Evolutionary conservation across 2,113 vertebrate genomes (phyloP).

Genomic region (Labeo rohita): DNA sequence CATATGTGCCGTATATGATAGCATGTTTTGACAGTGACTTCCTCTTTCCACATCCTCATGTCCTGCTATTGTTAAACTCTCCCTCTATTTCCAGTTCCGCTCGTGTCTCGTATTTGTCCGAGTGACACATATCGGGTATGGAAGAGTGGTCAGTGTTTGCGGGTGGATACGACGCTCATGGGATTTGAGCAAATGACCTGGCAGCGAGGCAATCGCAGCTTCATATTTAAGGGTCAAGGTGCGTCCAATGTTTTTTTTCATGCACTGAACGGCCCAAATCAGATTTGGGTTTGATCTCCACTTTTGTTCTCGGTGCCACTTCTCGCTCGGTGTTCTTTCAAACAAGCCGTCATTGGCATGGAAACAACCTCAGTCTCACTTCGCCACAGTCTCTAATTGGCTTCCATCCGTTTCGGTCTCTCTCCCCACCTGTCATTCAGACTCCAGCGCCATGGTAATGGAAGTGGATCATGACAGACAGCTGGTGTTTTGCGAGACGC

Average conservation of each 20-base stretch:
- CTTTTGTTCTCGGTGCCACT: conserved; percentile 11
- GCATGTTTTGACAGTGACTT: conserved; percentile 7
- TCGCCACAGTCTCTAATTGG: not conserved
- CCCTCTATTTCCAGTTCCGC: conserved; percentile 79
- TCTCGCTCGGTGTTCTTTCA: conserved; percentile 1
- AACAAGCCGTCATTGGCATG: not conserved
- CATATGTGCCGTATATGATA: not conserved
- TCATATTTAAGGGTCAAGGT: conserved; percentile 96
- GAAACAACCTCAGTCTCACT: conserved; percentile 12
- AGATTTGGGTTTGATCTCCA: conserved; percentile 10
- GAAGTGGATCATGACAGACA: conserved; percentile 96
- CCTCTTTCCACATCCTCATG: not conserved
- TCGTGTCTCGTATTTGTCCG: conserved; percentile 97
- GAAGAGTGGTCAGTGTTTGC: conserved; percentile 96
- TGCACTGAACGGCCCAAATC: not conserved
- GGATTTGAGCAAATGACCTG: conserved; percentile 99
- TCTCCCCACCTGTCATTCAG: conserved; percentile 67
- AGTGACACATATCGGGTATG: conserved; percentile 97
- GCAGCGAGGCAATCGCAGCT: conserved; percentile 96
- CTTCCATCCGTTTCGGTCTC: not conserved
- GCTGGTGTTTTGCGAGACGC: conserved; percentile 90
- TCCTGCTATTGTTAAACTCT: conserved; percentile 37
- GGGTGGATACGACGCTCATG: conserved; percentile 94
- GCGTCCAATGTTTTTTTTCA: conserved; percentile 18
- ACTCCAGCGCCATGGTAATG: conserved; percentile 93